phyloP scores from a whole-genome alignment of 1,140 invertebrate species.

The Trichoplusia ni region DNA sequence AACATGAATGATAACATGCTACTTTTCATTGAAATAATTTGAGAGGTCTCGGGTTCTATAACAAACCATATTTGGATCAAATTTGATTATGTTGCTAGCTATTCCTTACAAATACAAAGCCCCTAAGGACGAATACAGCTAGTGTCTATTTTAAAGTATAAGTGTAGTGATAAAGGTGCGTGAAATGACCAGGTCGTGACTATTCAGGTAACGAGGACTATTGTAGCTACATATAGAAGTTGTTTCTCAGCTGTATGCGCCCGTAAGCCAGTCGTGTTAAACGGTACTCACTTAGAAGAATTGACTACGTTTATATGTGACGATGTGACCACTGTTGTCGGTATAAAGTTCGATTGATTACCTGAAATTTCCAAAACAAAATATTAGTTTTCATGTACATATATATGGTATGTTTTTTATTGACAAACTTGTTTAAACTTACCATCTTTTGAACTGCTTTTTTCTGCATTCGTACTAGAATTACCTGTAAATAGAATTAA shows the following conservation, averaged over 20 bases:
- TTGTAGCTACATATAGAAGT: neutral
- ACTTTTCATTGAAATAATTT: no score
- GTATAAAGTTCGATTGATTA: conserved; percentile 79
- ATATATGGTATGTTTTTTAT: neutral
- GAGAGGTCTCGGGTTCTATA: no score
- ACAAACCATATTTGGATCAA: no score
- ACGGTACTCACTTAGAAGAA: conserved; percentile 76
- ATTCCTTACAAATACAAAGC: neutral
- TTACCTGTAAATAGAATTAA: conserved; percentile 58
- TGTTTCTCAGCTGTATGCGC: conserved; percentile 8
- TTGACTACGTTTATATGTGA: conserved; percentile 81
- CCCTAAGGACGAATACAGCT: conserved; percentile 17
- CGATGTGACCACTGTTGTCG: conserved; percentile 78
- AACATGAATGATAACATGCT: no score
- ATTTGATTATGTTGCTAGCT: no score
- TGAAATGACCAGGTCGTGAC: neutral
- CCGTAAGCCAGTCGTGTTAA: neutral
- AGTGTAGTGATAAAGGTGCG: conserved; percentile 5
- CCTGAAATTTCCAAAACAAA: conserved; percentile 51
- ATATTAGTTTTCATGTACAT: conserved; percentile 15
- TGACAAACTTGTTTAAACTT: conserved; percentile 33
- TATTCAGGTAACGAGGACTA: neutral
- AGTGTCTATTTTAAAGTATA: conserved; percentile 1
- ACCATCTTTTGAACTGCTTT: conserved; percentile 77
- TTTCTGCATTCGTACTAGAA: conserved; percentile 77